Evolutionary conservation across 1,140 invertebrate species (phyloP).

Genomic region (Heliconius eleuchia): DNA sequence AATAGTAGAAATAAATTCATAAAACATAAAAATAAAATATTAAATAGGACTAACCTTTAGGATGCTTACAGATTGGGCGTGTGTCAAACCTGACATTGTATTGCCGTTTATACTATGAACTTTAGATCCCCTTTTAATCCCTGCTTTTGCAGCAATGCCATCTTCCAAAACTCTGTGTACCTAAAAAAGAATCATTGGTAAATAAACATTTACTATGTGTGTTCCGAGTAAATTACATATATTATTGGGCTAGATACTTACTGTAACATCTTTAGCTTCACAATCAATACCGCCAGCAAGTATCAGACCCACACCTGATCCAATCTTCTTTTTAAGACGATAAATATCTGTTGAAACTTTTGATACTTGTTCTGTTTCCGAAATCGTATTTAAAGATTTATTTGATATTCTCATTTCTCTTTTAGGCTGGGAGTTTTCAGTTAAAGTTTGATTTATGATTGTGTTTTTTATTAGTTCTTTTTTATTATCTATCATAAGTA

Average conservation of each 20-base stretch:
- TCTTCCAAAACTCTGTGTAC: conserved; percentile 93
- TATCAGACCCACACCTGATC: conserved; percentile 91
- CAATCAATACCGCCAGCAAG: conserved; percentile 93
- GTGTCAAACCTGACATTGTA: conserved; percentile 89
- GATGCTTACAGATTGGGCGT: conserved; percentile 91
- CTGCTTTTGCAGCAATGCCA: conserved; percentile 92
- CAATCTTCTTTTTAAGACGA: conserved; percentile 75
- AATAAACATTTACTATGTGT: background rate
- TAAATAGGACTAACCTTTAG: conserved; percentile 85
- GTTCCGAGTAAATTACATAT: background rate
- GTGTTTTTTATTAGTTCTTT: conserved; percentile 3
- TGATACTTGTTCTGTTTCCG: conserved; percentile 19
- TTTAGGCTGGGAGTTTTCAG: background rate
- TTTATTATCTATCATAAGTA: conserved; percentile 23
- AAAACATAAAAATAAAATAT: too few relatives aligned
- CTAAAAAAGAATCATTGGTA: conserved; percentile 68
- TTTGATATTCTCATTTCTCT: conserved; percentile 21
- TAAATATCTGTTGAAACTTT: conserved; percentile 54
- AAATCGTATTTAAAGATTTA: conserved; percentile 18
- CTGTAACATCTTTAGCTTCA: conserved; percentile 94
- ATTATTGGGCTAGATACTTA: conserved; percentile 71
- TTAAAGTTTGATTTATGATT: conserved; percentile 15
- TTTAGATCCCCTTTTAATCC: conserved; percentile 93
- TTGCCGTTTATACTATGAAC: conserved; percentile 95
- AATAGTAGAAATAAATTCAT: too few relatives aligned